Percentiles rank a stretch among this genome's conserved stretches.
Conservation (phyloP, 2,113 vertebrate species). For the Herpailurus yagouaroundi region DNA sequence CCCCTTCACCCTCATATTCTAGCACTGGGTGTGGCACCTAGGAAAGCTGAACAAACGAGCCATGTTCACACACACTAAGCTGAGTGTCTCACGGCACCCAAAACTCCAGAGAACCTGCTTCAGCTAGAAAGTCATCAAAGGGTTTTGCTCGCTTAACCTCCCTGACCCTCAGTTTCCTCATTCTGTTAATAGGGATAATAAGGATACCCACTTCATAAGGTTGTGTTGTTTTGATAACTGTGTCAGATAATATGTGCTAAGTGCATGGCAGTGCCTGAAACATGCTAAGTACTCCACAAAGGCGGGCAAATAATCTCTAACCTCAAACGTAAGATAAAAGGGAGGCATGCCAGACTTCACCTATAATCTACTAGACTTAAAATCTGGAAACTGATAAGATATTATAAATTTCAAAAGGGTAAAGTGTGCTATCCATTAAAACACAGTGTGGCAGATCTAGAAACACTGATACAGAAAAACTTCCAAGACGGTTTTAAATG, state of each 20-base stretch:
- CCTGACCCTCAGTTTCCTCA: slow-evolving; percentile 65
- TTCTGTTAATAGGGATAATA: slow-evolving; percentile 68
- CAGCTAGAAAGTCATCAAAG: slow-evolving; percentile 27
- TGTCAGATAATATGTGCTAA: slow-evolving; percentile 59
- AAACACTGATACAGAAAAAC: not conserved
- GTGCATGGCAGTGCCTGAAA: slow-evolving; percentile 39
- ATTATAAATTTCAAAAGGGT: slow-evolving; percentile 46
- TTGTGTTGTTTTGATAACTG: slow-evolving; percentile 73
- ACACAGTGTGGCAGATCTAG: not conserved
- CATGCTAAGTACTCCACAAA: slow-evolving; percentile 57
- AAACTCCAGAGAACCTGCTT: not conserved
- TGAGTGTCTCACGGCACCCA: not conserved
- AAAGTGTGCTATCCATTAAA: not conserved
- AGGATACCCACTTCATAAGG: slow-evolving; percentile 64
- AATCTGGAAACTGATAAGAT: slow-evolving; percentile 63
- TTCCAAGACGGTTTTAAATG: not conserved
- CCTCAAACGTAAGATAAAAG: slow-evolving; percentile 65
- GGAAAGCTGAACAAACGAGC: not conserved
- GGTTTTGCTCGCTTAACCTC: slow-evolving; percentile 48
- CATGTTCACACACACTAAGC: not conserved
- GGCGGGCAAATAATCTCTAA: slow-evolving; percentile 65
- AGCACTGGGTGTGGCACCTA: not conserved
- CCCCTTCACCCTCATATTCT: not conserved
- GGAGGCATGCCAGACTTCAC: slow-evolving; percentile 49
- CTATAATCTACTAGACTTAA: slow-evolving; percentile 65